Conservation (phyloP, 2,888 invertebrate genomes). For the Sarcophaga subvicina region DNA sequence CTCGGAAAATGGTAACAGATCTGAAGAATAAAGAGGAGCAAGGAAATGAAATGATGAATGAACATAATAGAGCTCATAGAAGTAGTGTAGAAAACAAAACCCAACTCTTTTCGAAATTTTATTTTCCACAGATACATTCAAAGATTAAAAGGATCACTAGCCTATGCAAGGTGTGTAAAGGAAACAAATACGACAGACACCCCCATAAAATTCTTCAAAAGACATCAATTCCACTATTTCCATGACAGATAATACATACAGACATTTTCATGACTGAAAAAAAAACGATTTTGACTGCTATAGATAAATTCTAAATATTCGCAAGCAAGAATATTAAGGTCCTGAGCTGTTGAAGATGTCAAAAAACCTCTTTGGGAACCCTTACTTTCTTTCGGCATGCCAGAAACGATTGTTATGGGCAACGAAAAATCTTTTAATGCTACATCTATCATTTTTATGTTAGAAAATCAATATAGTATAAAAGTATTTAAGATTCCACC, state of each 20-base stretch:
- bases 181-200: not conserved
- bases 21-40: too few species aligned
- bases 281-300: slow-evolving; percentile 39
- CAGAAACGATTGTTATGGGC: slow-evolving; percentile 31
- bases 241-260: slow-evolving; percentile 33
- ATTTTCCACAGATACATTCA: slow-evolving; percentile 42
- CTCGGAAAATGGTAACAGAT: not conserved
- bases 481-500: too few species aligned
- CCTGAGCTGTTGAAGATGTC: slow-evolving; percentile 25
- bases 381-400: not conserved
- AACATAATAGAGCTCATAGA: too few species aligned
- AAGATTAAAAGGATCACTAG: slow-evolving; percentile 23
- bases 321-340: slow-evolving; percentile 11
- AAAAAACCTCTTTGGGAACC: too few species aligned
- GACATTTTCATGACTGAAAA: slow-evolving; percentile 40
- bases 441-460: too few species aligned
- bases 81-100: too few species aligned
- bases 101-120: slow-evolving; percentile 18
- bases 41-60: too few species aligned
- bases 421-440: slow-evolving; percentile 9
- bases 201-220: not conserved
- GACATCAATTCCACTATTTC: slow-evolving; percentile 20
- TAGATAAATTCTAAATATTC: slow-evolving; percentile 32
- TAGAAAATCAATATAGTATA: too few species aligned
- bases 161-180: slow-evolving; percentile 38